phyloP scores from a whole-genome alignment of 2,888 invertebrate species.

The Drosophila quinaria region DNA sequence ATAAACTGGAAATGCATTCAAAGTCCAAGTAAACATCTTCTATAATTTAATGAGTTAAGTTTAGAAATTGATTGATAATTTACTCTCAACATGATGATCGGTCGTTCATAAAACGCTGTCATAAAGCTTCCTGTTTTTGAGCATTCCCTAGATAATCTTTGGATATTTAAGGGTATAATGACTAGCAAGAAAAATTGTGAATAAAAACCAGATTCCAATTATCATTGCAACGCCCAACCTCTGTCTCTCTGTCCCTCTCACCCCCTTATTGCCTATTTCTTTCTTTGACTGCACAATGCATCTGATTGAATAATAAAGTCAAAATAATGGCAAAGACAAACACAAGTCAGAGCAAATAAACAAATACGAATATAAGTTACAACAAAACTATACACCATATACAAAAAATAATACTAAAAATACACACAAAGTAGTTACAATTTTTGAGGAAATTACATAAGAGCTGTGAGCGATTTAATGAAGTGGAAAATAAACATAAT shows the following conservation, averaged over 20 bases:
- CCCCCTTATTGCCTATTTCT: background rate
- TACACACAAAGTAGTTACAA: constrained; percentile 60
- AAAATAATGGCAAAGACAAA: constrained; percentile 67
- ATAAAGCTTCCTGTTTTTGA: background rate
- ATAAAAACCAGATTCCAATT: constrained; percentile 34
- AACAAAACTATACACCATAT: constrained; percentile 28
- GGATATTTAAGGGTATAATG: constrained; percentile 38
- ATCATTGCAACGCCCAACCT: constrained; percentile 23
- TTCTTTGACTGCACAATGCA: constrained; percentile 63
- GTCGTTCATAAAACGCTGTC: background rate
- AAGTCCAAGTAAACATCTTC: background rate
- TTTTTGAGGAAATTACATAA: constrained; percentile 77
- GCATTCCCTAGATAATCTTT: constrained; percentile 1
- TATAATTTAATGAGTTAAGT: background rate
- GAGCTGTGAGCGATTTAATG: constrained; percentile 63
- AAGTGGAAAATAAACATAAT: constrained; percentile 78
- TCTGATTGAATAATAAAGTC: constrained; percentile 74
- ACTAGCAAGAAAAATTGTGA: constrained; percentile 45
- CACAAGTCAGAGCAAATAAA: constrained; percentile 44
- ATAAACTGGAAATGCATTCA: background rate
- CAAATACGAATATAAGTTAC: constrained; percentile 28
- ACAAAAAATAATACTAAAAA: constrained; percentile 23
- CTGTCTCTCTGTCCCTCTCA: background rate
- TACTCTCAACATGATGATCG: background rate
- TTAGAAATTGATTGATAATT: background rate